phyloP scores from a whole-genome alignment of 1,140 invertebrate genomes.

The Stegodyphus mimosarum region DNA sequence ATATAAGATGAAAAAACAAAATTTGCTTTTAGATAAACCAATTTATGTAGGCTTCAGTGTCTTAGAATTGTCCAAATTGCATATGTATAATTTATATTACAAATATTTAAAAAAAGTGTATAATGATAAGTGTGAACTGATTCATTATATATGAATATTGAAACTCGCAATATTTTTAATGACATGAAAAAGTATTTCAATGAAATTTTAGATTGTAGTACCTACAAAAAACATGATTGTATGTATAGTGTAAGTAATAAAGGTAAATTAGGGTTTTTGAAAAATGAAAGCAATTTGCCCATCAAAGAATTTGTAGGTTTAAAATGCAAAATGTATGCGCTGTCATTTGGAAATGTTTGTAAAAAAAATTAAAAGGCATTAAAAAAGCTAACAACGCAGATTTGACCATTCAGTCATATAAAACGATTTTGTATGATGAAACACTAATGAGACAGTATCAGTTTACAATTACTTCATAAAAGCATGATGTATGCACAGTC shows the following conservation, averaged over 20 bases:
- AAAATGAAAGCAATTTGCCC: not conserved
- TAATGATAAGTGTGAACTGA: not conserved
- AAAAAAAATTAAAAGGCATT: too few species aligned
- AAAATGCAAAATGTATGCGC: not conserved
- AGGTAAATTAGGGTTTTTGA: not conserved
- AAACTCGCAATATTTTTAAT: not conserved
- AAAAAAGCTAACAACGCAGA: too few species aligned
- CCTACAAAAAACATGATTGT: not conserved
- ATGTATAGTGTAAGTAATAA: not conserved
- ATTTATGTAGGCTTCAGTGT: constrained; percentile 54
- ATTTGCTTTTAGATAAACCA: constrained; percentile 62
- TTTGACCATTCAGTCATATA: too few species aligned
- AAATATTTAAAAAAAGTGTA: not conserved
- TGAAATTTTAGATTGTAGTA: not conserved
- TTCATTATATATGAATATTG: not conserved
- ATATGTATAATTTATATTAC: not conserved
- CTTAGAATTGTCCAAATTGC: not conserved
- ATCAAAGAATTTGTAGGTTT: not conserved
- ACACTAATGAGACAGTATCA: too few species aligned
- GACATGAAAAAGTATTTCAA: not conserved
- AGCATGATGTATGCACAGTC: too few species aligned
- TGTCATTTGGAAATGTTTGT: too few species aligned
- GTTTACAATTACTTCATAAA: too few species aligned
- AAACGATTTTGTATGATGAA: too few species aligned
- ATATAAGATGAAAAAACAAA: constrained; percentile 52